Percentiles rank a stretch among this genome's conserved stretches.
phyloP scores from a whole-genome alignment of 2,888 invertebrate species.

The Malacosoma neustria region DNA sequence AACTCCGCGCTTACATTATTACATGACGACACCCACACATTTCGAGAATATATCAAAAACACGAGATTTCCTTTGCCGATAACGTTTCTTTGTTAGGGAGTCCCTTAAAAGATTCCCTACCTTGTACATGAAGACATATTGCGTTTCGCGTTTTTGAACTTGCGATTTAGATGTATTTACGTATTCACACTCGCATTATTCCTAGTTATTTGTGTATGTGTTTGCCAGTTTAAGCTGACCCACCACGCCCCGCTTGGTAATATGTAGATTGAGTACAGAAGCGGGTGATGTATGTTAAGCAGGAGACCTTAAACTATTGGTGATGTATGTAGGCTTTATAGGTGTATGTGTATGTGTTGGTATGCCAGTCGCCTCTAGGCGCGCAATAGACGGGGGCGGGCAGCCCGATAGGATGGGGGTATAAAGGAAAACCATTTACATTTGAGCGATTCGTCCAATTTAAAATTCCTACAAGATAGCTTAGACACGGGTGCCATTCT shows the following conservation, averaged over 20 bases:
- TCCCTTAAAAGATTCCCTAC: constrained; percentile 59
- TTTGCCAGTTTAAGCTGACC: constrained; percentile 46
- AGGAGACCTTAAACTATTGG: constrained; percentile 51
- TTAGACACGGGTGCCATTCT: constrained; percentile 74
- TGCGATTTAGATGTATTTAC: constrained; percentile 71
- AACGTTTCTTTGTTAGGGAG: constrained; percentile 55
- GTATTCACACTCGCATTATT: constrained; percentile 73
- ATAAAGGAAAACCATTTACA: constrained; percentile 77
- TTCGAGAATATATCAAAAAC: constrained; percentile 43
- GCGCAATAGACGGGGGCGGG: constrained; percentile 71
- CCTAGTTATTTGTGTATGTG: constrained; percentile 48
- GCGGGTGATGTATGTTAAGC: constrained; percentile 57
- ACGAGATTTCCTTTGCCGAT: constrained; percentile 52
- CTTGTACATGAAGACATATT: constrained; percentile 67
- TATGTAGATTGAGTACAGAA: constrained; percentile 43
- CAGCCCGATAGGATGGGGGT: constrained; percentile 69
- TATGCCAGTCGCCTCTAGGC: constrained; percentile 73
- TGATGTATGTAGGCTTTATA: constrained; percentile 57
- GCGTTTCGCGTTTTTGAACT: constrained; percentile 73
- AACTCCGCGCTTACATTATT: constrained; percentile 2
- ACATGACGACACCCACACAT: constrained; percentile 25
- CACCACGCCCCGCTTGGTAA: constrained; percentile 25
- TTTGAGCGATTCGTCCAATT: constrained; percentile 77
- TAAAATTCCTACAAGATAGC: constrained; percentile 76
- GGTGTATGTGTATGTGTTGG: constrained; percentile 67